Evolutionary conservation across 2,888 invertebrate species (phyloP), one percentile per base, ranked within the genome.

Genomic region (Priocnemis perturbator): DNA sequence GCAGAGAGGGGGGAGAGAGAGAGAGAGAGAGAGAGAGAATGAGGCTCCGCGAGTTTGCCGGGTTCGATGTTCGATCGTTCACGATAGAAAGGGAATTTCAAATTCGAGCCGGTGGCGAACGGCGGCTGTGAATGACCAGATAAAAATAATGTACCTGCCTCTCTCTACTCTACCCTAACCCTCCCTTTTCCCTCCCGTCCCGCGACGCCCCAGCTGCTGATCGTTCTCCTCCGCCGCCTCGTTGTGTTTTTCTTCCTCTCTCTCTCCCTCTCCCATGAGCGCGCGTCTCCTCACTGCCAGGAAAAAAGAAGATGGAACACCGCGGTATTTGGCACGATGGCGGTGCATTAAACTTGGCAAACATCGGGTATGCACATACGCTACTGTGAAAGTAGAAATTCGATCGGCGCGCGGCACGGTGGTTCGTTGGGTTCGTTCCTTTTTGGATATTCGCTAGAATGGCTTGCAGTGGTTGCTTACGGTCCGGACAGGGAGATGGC

Each of bases 301-400:
- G 77, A 75, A 74, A 75, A 73, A 77, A 75, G 77, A 69, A 79
- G 77, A 79, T 77, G 77, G 77, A 71, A 69, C 37, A 37, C 37
- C 73, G 77, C 60, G 71, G 79, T 79, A 79, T 79, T 79, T 79
- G 79, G 79, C 79, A 79, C 79, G 75, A 77, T 75, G 64, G 71
- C 66, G 79, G 68, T 67, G 73, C 77, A 79, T 79, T 73, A 77
- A 69, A 79, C 73, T 79, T 79, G 79, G 79, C 79, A 79, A 67
- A 71, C 68, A 57, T 52, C 60, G 65, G 37, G 57, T 60, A 77
- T 77, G 75, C 37, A 77, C 67, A 71, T 66, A 67, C 77, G 69
- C 50, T 30, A 48, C 62, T 75, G 71, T 75, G 79, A 79, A 79
- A 79, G 79, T 75, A 75, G 79, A 79, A 79, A 79, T 60, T 60